Percentiles rank a stretch among this genome's conserved stretches.
These are phyloP conservation scores for Notothenia coriiceps DNA, from an alignment of 2,113 vertebrate species.

Conservation along the genomic window DNA sequence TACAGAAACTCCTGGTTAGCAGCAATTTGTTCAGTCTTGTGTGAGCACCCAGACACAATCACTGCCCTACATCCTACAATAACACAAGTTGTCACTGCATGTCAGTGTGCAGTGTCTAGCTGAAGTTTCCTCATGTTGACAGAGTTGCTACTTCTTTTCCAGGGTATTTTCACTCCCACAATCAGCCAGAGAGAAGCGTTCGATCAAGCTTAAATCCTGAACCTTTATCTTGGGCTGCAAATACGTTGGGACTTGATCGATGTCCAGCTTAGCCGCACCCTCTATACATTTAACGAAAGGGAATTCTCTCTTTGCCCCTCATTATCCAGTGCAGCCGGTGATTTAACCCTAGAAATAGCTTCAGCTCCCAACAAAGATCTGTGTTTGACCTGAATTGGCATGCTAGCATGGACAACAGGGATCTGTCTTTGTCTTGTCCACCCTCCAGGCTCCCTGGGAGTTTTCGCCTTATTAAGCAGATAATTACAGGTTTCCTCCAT, in stretches of 20 bases:
- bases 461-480: constrained; percentile 37
- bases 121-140: neutral
- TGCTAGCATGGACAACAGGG: constrained; percentile 55
- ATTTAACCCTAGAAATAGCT: constrained; percentile 53
- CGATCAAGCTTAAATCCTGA: constrained; percentile 49
- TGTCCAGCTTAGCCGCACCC: constrained; percentile 59
- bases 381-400: constrained; percentile 63
- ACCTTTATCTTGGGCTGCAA: constrained; percentile 46
- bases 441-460: constrained; percentile 24
- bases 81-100: constrained; percentile 3
- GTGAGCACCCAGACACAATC: constrained; percentile 12
- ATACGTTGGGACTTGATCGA: constrained; percentile 34
- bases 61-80: constrained; percentile 2
- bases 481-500: constrained; percentile 58
- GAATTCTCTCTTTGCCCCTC: constrained; percentile 66
- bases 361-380: constrained; percentile 60
- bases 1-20: constrained; percentile 10
- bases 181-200: constrained; percentile 14
- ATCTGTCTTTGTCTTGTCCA: constrained; percentile 62
- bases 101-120: constrained; percentile 12
- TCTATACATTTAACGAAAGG: constrained; percentile 52
- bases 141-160: constrained; percentile 14
- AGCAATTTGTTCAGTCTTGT: constrained; percentile 14
- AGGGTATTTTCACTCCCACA: constrained; percentile 23
- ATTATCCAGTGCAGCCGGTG: constrained; percentile 46